These are phyloP conservation scores for Parotia lawesii DNA, from an alignment of 2,113 vertebrate genomes.

Conservation along the genomic window DNA sequence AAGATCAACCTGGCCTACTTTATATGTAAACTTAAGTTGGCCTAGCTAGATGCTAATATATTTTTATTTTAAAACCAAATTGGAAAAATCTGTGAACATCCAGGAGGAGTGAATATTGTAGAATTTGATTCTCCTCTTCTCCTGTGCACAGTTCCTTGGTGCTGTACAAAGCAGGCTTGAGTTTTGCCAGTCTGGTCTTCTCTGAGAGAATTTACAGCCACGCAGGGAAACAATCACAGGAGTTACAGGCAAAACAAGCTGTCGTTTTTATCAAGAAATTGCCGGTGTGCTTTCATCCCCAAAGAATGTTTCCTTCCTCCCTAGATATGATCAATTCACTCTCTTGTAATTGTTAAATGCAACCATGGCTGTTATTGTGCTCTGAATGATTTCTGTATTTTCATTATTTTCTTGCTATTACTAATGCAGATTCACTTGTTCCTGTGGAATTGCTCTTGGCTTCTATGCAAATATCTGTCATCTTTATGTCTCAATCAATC, in stretches of 20 bases:
- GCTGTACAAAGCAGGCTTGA: background rate
- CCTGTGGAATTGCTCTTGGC: background rate
- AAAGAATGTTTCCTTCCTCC: background rate
- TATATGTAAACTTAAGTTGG: background rate
- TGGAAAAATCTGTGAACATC: background rate
- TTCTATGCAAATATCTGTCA: background rate
- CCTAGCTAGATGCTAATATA: background rate
- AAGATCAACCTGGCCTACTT: slow-evolving; percentile 35
- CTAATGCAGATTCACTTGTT: background rate
- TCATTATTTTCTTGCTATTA: background rate
- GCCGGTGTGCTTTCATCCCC: background rate
- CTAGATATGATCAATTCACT: background rate
- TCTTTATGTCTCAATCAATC: background rate
- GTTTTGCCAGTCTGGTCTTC: background rate
- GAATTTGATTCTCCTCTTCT: background rate
- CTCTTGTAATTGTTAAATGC: background rate
- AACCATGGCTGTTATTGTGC: background rate
- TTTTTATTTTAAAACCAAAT: slow-evolving; percentile 2
- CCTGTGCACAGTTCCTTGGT: background rate
- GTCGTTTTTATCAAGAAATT: background rate
- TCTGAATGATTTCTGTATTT: background rate
- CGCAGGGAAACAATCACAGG: background rate
- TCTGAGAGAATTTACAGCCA: background rate
- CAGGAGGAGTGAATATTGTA: background rate
- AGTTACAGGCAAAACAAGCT: background rate